phyloP scores from a whole-genome alignment of 2,888 invertebrate genomes.

The Amiota mariae region DNA sequence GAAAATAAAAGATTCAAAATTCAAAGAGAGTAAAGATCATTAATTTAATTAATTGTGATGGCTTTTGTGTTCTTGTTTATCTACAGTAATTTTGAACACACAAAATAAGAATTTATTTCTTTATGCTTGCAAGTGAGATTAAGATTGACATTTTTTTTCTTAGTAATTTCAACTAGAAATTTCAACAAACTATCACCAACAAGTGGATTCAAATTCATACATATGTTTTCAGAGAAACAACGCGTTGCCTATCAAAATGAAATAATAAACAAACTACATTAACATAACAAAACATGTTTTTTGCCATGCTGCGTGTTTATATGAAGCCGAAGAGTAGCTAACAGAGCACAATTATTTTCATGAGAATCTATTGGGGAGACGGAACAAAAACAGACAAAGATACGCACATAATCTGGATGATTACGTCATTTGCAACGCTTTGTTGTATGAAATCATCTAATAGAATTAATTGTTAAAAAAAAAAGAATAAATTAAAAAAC shows the following conservation, averaged over 20 bases:
- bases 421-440: constrained; percentile 53
- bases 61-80: constrained; percentile 27
- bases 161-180: too few relatives aligned
- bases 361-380: constrained; percentile 22
- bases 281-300: constrained; percentile 36
- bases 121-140: too few relatives aligned
- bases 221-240: too few relatives aligned
- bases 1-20: neutral
- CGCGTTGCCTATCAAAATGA: constrained; percentile 40
- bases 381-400: neutral
- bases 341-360: constrained; percentile 48
- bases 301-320: neutral
- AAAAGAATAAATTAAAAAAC: constrained; percentile 46
- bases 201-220: too few relatives aligned
- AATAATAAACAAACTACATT: constrained; percentile 42
- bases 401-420: constrained; percentile 54
- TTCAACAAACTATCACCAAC: too few relatives aligned
- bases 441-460: neutral
- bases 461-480: neutral
- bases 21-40: neutral
- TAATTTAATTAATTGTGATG: constrained; percentile 20
- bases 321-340: constrained; percentile 18
- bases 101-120: too few relatives aligned
- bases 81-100: neutral
- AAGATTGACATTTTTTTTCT: too few relatives aligned